Evolutionary conservation across 2,797 vertebrate species (phyloP), one percentile per base, ranked within the genome.

Genomic region (Apodemus agrarius): DNA sequence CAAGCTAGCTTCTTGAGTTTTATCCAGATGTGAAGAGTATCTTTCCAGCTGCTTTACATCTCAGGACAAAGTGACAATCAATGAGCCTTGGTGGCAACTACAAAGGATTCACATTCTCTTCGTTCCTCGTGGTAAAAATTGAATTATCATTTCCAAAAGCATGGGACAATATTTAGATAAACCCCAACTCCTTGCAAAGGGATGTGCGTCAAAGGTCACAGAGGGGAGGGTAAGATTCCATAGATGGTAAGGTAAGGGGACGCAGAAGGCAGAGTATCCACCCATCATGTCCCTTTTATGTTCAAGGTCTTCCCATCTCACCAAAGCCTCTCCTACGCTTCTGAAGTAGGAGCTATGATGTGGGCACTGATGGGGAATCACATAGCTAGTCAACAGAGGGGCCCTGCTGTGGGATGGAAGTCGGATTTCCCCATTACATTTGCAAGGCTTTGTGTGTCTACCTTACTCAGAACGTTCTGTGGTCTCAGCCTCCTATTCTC

Each of bases 121-220:
- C 59, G 69, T 81, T 93, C 22, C 46, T 26, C 43, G 31, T 93
- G 67, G 49, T 83, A 88, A 89, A 96, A 87, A 92, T 49, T 74
- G 82, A 87, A 54, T 37, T 37, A 65, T 80, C 65, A 6, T 92
- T 93, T 92, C 52, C 57, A 90, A 91, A 97, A 67, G 34, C 49
- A 88, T 3, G 4, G 61, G 54, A 86, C 89, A 86, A 81, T 88
- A 95, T 88, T 93, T 83, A 96, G 95, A 40, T n/a, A 94, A 89
- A 89, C 49, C n/a, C 49, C 63, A 93, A 82, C 75, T 82, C 37
- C 16, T 46, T 75, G 19, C 34, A 72, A 74, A 94, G 19, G 4
- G 87, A 82, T 95, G 79, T 65, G 72, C 72, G 91, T 93, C 9
- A 85, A 86, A 24, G 86, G 61, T 80, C 14, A 90, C 26, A 92